Evolutionary conservation across 2,888 invertebrate genomes (phyloP).

Genomic region (Orchesellides sinensis): DNA sequence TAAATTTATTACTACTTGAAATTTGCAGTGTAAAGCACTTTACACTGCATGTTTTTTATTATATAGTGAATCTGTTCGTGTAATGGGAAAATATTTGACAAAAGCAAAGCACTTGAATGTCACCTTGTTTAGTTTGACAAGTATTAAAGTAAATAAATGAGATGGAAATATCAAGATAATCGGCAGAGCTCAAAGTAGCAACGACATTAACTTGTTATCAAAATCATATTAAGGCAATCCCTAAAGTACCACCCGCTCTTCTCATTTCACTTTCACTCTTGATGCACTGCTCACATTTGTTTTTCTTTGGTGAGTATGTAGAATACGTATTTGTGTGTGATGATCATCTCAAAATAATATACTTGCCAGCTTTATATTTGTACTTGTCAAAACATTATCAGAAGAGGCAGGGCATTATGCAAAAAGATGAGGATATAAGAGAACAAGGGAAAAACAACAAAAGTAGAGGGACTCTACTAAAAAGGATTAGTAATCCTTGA

Average conservation of each 20-base stretch:
- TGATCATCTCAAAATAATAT: slow-evolving; percentile 14
- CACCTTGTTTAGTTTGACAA: slow-evolving; percentile 42
- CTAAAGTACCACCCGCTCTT: too few species aligned
- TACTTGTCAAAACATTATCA: slow-evolving; percentile 60
- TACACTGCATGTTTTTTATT: too few species aligned
- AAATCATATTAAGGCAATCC: slow-evolving; percentile 73
- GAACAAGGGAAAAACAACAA: slow-evolving; percentile 40
- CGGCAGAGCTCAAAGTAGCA: slow-evolving; percentile 61
- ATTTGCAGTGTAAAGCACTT: too few species aligned
- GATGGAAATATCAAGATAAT: slow-evolving; percentile 56
- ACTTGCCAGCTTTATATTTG: slow-evolving; percentile 33
- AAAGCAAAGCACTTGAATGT: too few species aligned
- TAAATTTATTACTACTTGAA: too few species aligned
- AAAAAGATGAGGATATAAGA: slow-evolving; percentile 36
- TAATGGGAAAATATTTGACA: slow-evolving; percentile 10
- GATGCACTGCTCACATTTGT: slow-evolving; percentile 17
- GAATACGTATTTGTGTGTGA: slow-evolving; percentile 4
- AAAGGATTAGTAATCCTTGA: slow-evolving; percentile 60
- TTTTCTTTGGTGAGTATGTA: background rate
- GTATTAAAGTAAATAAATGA: slow-evolving; percentile 57
- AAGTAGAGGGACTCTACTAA: slow-evolving; percentile 42
- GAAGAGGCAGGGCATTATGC: slow-evolving; percentile 40
- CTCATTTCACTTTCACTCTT: slow-evolving; percentile 28
- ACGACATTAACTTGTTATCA: slow-evolving; percentile 74
- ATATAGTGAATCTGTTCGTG: too few species aligned